These are phyloP conservation scores for Aspidiotus rigidus DNA, from an alignment of 2,888 invertebrate genomes.

Conservation along the genomic window DNA sequence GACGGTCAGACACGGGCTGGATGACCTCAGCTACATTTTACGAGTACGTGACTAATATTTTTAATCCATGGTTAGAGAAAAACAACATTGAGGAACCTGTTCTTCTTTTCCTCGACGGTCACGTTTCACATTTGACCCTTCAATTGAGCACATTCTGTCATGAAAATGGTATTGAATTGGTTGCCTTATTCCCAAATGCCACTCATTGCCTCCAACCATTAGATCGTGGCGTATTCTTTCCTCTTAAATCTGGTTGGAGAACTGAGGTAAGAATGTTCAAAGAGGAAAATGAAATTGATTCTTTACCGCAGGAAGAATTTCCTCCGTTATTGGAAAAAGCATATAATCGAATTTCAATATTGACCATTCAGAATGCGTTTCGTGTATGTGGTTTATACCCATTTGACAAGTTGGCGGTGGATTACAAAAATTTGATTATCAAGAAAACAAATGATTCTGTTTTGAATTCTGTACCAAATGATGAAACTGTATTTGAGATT, in stretches of 20 bases:
- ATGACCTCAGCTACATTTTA: background rate
- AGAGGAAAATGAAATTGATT: background rate
- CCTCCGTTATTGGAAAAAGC: background rate
- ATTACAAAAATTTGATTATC: background rate
- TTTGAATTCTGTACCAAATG: background rate
- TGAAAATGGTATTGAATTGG: background rate
- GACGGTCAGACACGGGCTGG: background rate
- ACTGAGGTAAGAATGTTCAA: background rate
- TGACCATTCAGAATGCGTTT: background rate
- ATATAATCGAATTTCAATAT: background rate
- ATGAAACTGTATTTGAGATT: too few species aligned
- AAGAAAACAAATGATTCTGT: background rate
- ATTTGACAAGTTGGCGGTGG: background rate
- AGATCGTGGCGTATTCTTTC: background rate
- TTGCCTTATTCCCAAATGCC: background rate
- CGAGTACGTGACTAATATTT: background rate
- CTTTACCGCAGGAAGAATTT: background rate
- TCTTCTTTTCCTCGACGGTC: background rate
- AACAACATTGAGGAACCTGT: background rate
- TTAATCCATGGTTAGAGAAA: background rate
- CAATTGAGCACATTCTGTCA: background rate
- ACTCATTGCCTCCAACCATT: background rate
- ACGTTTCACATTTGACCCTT: background rate
- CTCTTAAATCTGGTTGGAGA: background rate
- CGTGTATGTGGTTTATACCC: background rate